A percentile compares a stretch with the other conserved stretches of the same genome.
phyloP scores from a whole-genome alignment of 2,797 vertebrate species.

The Sebastes diploproa region DNA sequence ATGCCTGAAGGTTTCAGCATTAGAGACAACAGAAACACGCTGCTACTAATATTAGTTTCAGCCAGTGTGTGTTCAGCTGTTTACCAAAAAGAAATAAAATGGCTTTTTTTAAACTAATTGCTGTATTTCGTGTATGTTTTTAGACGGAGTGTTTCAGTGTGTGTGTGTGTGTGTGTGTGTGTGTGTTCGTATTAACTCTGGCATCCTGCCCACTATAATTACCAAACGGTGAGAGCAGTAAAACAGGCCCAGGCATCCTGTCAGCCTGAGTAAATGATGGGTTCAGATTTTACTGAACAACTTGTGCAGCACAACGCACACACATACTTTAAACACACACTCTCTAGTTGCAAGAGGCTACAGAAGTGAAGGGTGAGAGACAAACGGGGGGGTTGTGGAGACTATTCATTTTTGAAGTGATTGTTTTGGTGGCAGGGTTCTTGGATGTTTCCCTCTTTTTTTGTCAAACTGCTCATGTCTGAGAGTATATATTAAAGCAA shows the following conservation, averaged over 20 bases:
- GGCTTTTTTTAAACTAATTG: background rate
- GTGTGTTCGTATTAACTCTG: background rate
- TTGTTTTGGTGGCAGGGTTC: background rate
- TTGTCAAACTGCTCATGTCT: background rate
- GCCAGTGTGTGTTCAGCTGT: background rate
- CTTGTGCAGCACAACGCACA: background rate
- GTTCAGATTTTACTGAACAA: slow-evolving; percentile 37
- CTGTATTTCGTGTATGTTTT: background rate
- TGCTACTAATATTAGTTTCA: background rate
- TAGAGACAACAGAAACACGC: background rate
- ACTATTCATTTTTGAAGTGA: background rate
- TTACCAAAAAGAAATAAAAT: slow-evolving; percentile 15
- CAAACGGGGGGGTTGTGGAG: background rate
- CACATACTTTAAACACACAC: background rate
- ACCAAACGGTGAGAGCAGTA: slow-evolving; percentile 31
- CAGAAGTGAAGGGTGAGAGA: background rate
- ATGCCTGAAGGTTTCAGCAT: background rate
- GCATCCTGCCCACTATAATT: slow-evolving; percentile 45
- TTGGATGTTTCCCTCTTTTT: background rate
- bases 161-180: background rate
- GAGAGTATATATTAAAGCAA: background rate
- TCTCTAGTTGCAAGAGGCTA: background rate
- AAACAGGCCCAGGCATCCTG: slow-evolving; percentile 45
- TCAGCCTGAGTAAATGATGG: slow-evolving; percentile 41
- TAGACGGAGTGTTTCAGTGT: background rate